These are phyloP conservation scores for Platichthys flesus DNA, from an alignment of 2,113 vertebrate genomes.

Conservation along the genomic window DNA sequence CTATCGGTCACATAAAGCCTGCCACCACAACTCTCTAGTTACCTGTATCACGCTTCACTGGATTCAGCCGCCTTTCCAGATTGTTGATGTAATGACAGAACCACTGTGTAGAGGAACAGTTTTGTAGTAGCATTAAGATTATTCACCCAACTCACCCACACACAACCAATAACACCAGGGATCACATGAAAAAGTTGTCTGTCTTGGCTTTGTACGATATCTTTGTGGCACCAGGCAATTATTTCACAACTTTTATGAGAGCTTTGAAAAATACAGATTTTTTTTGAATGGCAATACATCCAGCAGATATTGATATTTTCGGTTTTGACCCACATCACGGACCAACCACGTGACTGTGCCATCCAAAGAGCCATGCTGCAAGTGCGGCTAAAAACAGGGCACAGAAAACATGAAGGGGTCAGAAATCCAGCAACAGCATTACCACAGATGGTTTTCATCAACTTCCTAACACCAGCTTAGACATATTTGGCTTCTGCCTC, in stretches of 20 bases:
- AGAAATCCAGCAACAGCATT: constrained; percentile 55
- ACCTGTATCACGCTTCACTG: no score
- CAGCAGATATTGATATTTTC: no score
- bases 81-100: no score
- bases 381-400: constrained; percentile 19
- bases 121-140: no score
- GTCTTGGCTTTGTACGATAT: no score
- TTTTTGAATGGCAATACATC: not conserved
- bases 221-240: not conserved
- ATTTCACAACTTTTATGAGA: not conserved
- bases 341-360: not conserved
- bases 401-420: constrained; percentile 34
- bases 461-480: constrained; percentile 60
- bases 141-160: no score
- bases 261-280: not conserved
- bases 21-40: no score
- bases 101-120: no score
- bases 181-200: no score
- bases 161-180: no score
- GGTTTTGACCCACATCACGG: not conserved
- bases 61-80: no score
- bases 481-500: constrained; percentile 68
- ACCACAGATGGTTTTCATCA: constrained; percentile 77
- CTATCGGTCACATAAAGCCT: no score
- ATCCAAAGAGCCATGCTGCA: not conserved